A percentile compares a stretch with the other conserved stretches of the same genome.
These are phyloP conservation scores for Anguilla obscura DNA, from an alignment of 2,797 vertebrate species.

Conservation along the genomic window DNA sequence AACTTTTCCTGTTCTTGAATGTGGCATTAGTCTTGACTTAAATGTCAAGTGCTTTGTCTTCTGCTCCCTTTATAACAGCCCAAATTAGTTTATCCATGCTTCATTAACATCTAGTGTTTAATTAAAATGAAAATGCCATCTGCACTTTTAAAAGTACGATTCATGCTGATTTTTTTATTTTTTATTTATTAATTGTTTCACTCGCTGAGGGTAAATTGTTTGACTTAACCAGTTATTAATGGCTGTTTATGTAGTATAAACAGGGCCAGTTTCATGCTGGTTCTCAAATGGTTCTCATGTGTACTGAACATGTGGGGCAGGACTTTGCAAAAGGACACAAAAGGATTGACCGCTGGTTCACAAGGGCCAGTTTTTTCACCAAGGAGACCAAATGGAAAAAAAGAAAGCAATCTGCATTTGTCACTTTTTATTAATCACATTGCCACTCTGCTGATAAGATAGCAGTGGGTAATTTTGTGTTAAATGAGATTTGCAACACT, in stretches of 20 bases:
- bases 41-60: slow-evolving; percentile 38
- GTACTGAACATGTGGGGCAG: slow-evolving; percentile 58
- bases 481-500: slow-evolving; percentile 76
- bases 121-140: slow-evolving; percentile 40
- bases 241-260: slow-evolving; percentile 2
- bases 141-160: slow-evolving; percentile 20
- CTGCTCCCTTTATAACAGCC: slow-evolving; percentile 59
- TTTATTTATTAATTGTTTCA: not conserved
- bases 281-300: slow-evolving; percentile 59
- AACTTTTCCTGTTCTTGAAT: not conserved
- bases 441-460: slow-evolving; percentile 69
- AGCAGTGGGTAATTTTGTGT: slow-evolving; percentile 73
- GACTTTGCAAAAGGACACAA: slow-evolving; percentile 69
- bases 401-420: slow-evolving; percentile 62
- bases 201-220: not conserved
- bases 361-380: slow-evolving; percentile 51
- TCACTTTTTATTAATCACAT: slow-evolving; percentile 78
- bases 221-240: slow-evolving; percentile 10
- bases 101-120: slow-evolving; percentile 34
- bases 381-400: slow-evolving; percentile 55
- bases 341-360: slow-evolving; percentile 67
- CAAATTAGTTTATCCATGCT: slow-evolving; percentile 27
- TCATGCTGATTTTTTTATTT: slow-evolving; percentile 1
- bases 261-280: slow-evolving; percentile 36
- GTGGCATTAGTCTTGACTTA: slow-evolving; percentile 15